Conservation (phyloP, 64 coral and sea anemone species). For the Catalaphyllia jardinei region DNA sequence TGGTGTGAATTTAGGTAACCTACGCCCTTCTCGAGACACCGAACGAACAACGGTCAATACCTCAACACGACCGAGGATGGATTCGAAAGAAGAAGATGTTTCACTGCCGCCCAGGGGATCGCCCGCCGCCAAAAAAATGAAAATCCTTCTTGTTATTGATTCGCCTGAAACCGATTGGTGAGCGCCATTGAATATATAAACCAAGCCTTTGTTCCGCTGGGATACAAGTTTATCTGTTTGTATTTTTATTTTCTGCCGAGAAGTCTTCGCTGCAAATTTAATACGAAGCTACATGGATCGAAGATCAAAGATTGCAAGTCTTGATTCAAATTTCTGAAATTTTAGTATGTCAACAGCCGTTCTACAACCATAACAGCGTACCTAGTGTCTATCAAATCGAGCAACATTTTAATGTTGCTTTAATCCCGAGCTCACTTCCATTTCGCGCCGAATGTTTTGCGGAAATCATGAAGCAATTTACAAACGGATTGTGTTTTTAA, state of each 20-base stretch:
- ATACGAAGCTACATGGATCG: background rate
- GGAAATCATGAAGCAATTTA: no score
- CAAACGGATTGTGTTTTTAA: no score
- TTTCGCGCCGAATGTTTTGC: no score
- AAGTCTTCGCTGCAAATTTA: background rate
- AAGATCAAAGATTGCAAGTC: slow-evolving; percentile 21
- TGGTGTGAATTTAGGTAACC: slow-evolving; percentile 24
- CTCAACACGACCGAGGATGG: background rate
- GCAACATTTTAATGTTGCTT: background rate
- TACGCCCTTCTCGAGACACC: slow-evolving; percentile 19
- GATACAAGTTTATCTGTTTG: background rate
- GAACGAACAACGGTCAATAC: background rate
- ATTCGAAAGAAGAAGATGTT: slow-evolving; percentile 72
- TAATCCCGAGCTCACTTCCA: no score
- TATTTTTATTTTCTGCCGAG: background rate
- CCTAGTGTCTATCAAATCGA: background rate
- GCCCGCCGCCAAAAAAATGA: slow-evolving; percentile 69
- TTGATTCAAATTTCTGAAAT: background rate
- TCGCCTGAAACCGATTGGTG: slow-evolving; percentile 89
- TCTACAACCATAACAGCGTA: background rate
- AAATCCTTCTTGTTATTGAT: slow-evolving; percentile 92
- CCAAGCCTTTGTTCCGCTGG: no score
- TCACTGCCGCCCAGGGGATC: slow-evolving; percentile 50
- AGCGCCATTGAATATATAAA: slow-evolving; percentile 21
- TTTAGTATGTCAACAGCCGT: background rate